phyloP scores from a whole-genome alignment of 1,140 invertebrate species.

The Euglossa dilemma region DNA sequence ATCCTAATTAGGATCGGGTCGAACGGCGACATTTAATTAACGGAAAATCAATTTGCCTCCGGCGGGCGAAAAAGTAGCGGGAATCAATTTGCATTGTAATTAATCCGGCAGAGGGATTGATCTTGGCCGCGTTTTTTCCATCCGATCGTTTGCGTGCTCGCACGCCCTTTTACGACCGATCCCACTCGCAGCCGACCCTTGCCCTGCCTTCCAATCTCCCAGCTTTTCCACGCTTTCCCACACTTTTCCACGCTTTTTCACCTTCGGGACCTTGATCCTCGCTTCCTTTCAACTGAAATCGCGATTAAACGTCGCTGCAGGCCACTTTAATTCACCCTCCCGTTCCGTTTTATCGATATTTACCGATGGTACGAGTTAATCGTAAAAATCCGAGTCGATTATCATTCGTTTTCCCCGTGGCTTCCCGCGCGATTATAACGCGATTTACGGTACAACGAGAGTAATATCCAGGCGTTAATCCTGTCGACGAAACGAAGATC shows the following conservation, averaged over 20 bases:
- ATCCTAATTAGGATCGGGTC: conserved; percentile 51
- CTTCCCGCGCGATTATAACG: no score
- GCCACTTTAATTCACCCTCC: no score
- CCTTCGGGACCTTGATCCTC: not conserved
- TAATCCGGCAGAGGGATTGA: conserved; percentile 31
- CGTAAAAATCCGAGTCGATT: no score
- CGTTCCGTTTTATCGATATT: no score
- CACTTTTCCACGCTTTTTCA: not conserved
- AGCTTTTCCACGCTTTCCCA: not conserved
- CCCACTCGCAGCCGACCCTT: not conserved
- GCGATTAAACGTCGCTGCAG: not conserved
- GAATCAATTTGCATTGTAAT: conserved; percentile 55
- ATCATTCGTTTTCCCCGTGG: no score
- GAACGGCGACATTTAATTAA: conserved; percentile 54
- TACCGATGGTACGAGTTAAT: no score
- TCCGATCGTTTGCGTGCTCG: not conserved
- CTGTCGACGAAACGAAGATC: no score
- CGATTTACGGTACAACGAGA: no score
- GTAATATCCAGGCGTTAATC: no score
- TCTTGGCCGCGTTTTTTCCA: not conserved
- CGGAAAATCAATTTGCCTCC: conserved; percentile 47
- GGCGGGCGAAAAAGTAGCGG: conserved; percentile 6
- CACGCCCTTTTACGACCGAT: not conserved
- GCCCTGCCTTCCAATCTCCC: not conserved
- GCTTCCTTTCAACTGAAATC: not conserved